Percentiles rank a stretch among this genome's conserved stretches.
Evolutionary conservation across 2,888 invertebrate genomes (phyloP).

Genomic region (Drosophila phalerata): DNA sequence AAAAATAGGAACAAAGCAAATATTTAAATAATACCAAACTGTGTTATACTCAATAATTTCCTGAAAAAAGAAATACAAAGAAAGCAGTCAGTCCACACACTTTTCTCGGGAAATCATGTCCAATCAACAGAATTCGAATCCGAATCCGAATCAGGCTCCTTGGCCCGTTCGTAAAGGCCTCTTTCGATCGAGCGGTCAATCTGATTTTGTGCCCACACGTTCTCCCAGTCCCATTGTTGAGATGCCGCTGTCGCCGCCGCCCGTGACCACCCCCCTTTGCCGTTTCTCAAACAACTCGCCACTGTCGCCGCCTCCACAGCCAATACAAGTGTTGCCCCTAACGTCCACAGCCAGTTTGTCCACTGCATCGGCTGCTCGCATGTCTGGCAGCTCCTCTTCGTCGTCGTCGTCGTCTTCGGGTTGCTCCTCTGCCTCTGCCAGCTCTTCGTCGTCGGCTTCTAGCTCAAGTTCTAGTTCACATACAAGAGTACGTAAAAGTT

Average conservation of each 20-base stretch:
- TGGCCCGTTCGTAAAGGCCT: slow-evolving; percentile 90
- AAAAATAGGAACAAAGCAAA: too few species aligned
- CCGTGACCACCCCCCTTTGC: slow-evolving; percentile 55
- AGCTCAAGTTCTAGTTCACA: slow-evolving; percentile 71
- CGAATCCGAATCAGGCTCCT: slow-evolving; percentile 87
- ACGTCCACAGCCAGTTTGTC: slow-evolving; percentile 52
- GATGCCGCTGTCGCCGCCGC: slow-evolving; percentile 85
- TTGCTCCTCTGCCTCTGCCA: slow-evolving; percentile 55
- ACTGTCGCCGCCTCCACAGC: slow-evolving; percentile 81
- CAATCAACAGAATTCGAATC: slow-evolving; percentile 58
- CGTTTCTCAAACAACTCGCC: slow-evolving; percentile 71
- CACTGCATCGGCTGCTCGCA: slow-evolving; percentile 37
- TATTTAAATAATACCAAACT: too few species aligned
- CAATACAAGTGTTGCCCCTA: slow-evolving; percentile 78
- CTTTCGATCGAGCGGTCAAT: slow-evolving; percentile 86
- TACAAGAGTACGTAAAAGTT: slow-evolving; percentile 82
- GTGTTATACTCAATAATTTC: too few species aligned
- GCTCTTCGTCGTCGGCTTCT: slow-evolving; percentile 72
- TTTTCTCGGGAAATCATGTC: slow-evolving; percentile 77
- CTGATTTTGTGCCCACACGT: slow-evolving; percentile 84
- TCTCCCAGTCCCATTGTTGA: slow-evolving; percentile 86
- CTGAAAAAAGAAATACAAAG: neutral
- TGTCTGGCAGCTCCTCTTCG: slow-evolving; percentile 53
- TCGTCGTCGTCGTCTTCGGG: slow-evolving; percentile 49
- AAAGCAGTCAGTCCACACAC: neutral